Evolutionary conservation across 2,113 vertebrate species (phyloP), one percentile per base, ranked within the genome.

Genomic region (Semnopithecus entellus): DNA sequence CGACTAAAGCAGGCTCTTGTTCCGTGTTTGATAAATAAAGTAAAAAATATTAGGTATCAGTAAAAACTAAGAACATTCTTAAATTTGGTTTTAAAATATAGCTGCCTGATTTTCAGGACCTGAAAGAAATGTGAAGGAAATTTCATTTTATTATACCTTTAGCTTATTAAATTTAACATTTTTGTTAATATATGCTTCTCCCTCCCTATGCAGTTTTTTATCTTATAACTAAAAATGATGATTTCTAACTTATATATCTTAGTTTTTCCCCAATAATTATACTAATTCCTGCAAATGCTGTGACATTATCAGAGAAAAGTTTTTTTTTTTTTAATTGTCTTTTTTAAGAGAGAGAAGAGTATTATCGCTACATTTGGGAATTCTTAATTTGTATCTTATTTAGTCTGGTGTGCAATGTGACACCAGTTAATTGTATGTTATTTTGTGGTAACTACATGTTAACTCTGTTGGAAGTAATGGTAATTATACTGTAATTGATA

Each of bases 391-490:
- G 97, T 97, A 92, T 97, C 95, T 97, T 97, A 98, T 96, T 97
- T 97, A 98, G 97, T 95, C 96, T 98, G 83, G 96, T 97, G 87
- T 97, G 88, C 97, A 97, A 87, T 96, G 97, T 98, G 98, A 98
- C 97, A 97, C 97, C 95, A 98, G 94, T 97, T 98, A 98, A 98
- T 98, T 97, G 97, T 97, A 97, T 40, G 95, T 97, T 98, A 97
- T 96, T 97, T 97, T 92, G 92, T 96, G 84, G 97, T 97, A 98
- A 97, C 94, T 98, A 97, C 97, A 97, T 97, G 98, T 98, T 98
- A 98, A 98, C 98, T 98, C 97, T 97, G 98, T 98, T 97, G 98
- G 97, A 97, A 98, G 98, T 98, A 97, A 98, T 98, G 97, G 98
- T 98, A 98, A 98, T 98, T 98, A 97, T 95, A 96, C 96, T 93